Percentiles rank a stretch among this genome's conserved stretches.
Conservation (phyloP, 2,888 invertebrate species). For the Blastobasis adustella region DNA sequence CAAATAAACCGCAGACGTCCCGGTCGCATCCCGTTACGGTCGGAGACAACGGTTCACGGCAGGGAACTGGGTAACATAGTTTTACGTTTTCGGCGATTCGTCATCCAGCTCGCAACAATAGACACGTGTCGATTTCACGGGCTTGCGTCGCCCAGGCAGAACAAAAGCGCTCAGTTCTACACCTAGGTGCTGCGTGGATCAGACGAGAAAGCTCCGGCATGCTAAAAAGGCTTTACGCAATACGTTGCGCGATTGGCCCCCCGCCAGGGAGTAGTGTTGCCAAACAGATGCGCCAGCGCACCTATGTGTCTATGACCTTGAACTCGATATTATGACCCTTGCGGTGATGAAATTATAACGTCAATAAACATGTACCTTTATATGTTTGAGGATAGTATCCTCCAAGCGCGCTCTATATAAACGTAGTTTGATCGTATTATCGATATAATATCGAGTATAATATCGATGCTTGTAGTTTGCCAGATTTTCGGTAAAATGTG, state of each 20-base stretch:
- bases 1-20: background rate
- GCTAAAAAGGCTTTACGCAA: constrained; percentile 68
- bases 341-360: too few species aligned
- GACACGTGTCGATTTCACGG: constrained; percentile 30
- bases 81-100: constrained; percentile 45
- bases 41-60: constrained; percentile 32
- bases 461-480: too few species aligned
- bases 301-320: constrained; percentile 13
- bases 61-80: constrained; percentile 28
- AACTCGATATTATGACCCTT: background rate
- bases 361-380: too few species aligned
- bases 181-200: constrained; percentile 33
- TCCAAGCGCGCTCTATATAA: too few species aligned
- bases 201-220: constrained; percentile 67
- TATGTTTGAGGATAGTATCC: too few species aligned
- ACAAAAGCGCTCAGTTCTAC: constrained; percentile 57
- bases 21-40: constrained; percentile 6
- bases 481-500: too few species aligned
- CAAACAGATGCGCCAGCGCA: constrained; percentile 23
- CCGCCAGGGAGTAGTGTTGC: constrained; percentile 19
- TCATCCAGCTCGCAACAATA: constrained; percentile 25
- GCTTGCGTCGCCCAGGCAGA: constrained; percentile 22
- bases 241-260: constrained; percentile 37
- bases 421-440: too few species aligned
- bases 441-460: too few species aligned